Percentiles rank a stretch among this genome's conserved stretches.
Conservation (phyloP, 2,888 invertebrate species). For the Cancer borealis region DNA sequence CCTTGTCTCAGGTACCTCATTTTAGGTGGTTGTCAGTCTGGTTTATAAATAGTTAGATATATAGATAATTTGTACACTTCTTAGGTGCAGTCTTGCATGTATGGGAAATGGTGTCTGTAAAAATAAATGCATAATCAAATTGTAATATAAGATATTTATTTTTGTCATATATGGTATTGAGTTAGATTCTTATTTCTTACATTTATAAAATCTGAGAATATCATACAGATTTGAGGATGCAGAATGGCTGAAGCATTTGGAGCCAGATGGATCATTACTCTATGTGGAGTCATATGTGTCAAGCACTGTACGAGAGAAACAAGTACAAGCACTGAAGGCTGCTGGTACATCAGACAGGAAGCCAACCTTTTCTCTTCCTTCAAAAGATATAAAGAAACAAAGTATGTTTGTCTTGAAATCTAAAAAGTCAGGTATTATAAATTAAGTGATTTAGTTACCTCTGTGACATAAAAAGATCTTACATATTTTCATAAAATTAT, state of each 20-base stretch:
- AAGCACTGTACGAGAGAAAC: constrained; percentile 76
- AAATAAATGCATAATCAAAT: neutral
- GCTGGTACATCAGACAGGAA: constrained; percentile 70
- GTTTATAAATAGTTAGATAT: neutral
- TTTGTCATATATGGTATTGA: neutral
- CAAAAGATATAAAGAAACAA: constrained; percentile 75
- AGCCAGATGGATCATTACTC: constrained; percentile 74
- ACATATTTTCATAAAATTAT: too few species aligned
- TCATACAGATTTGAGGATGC: constrained; percentile 73
- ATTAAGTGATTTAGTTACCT: neutral
- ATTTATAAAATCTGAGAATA: neutral
- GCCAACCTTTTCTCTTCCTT: constrained; percentile 64
- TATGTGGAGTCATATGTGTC: constrained; percentile 77
- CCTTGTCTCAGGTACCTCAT: neutral
- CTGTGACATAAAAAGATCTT: too few species aligned
- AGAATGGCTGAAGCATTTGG: constrained; percentile 76
- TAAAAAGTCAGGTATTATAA: neutral
- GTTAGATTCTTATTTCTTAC: neutral
- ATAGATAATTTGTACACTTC: neutral
- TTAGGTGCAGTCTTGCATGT: neutral
- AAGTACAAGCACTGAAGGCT: constrained; percentile 73
- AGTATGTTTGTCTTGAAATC: constrained; percentile 57
- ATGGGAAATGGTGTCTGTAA: neutral
- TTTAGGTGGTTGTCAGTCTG: neutral
- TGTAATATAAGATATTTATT: neutral